Evolutionary conservation across 2,888 invertebrate genomes (phyloP).

Genomic region (Xiphydria camelus): DNA sequence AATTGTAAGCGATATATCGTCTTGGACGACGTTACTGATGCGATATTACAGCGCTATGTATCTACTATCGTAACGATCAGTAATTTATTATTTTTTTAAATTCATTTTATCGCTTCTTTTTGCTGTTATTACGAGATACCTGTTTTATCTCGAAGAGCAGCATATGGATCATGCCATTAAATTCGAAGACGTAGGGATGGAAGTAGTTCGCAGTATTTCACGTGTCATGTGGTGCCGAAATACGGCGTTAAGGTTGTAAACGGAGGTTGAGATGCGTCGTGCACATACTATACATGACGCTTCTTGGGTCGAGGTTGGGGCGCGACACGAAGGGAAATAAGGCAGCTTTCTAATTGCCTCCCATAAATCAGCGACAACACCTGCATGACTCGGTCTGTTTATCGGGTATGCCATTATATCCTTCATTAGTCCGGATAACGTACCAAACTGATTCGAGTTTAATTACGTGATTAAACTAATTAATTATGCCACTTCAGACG

Average conservation of each 20-base stretch:
- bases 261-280: conserved; percentile 53
- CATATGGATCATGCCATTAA: too few species aligned
- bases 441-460: conserved; percentile 46
- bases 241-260: conserved; percentile 36
- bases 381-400: conserved; percentile 53
- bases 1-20: too few species aligned
- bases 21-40: too few species aligned
- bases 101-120: too few species aligned
- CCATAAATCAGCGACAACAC: conserved; percentile 58
- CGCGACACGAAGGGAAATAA: too few species aligned
- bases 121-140: too few species aligned
- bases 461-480: conserved; percentile 26
- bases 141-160: too few species aligned
- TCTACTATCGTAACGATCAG: too few species aligned
- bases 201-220: too few species aligned
- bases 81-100: too few species aligned
- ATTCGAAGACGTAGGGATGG: too few species aligned
- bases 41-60: too few species aligned
- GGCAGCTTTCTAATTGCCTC: conserved; percentile 55
- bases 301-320: conserved; percentile 33
- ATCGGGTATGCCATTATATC: conserved; percentile 39
- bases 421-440: conserved; percentile 15
- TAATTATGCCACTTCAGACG: background rate
- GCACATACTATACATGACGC: conserved; percentile 50
- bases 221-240: conserved; percentile 26